Evolutionary conservation across 2,888 invertebrate species (phyloP).

Genomic region (Yponomeuta sedellus): DNA sequence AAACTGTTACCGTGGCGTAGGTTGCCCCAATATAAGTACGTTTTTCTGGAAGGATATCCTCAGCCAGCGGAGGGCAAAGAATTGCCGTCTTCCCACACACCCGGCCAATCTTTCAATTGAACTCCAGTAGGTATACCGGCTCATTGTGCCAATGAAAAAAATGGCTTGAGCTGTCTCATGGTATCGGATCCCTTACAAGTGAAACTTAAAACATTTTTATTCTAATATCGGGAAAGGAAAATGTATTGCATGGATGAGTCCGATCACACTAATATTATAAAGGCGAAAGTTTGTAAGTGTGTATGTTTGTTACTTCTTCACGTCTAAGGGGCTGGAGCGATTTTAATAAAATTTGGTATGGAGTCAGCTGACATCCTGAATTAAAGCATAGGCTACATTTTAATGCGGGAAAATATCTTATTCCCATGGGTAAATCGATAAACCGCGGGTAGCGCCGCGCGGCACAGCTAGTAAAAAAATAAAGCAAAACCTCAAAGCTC

Average conservation of each 20-base stretch:
- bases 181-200: conserved; percentile 20
- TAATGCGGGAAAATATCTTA: too few relatives aligned
- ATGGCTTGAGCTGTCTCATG: conserved; percentile 43
- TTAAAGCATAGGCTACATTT: too few relatives aligned
- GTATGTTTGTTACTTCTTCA: too few relatives aligned
- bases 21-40: conserved; percentile 30
- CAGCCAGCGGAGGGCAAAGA: conserved; percentile 53
- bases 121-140: conserved; percentile 44
- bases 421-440: too few relatives aligned
- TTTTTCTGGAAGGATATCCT: conserved; percentile 75
- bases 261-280: too few relatives aligned
- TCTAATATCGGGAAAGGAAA: background rate
- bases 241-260: background rate
- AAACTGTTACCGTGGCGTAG: background rate
- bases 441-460: too few relatives aligned
- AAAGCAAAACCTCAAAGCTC: too few relatives aligned
- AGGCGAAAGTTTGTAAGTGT: too few relatives aligned
- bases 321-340: too few relatives aligned
- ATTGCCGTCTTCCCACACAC: conserved; percentile 66
- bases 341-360: too few relatives aligned
- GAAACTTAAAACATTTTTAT: conserved; percentile 14
- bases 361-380: too few relatives aligned
- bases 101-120: conserved; percentile 70
- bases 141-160: conserved; percentile 74
- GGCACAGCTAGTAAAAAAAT: too few relatives aligned